A percentile compares a stretch with the other conserved stretches of the same genome.
Evolutionary conservation across 2,113 vertebrate species (phyloP).

Genomic region (Chlorodrepanis virens): DNA sequence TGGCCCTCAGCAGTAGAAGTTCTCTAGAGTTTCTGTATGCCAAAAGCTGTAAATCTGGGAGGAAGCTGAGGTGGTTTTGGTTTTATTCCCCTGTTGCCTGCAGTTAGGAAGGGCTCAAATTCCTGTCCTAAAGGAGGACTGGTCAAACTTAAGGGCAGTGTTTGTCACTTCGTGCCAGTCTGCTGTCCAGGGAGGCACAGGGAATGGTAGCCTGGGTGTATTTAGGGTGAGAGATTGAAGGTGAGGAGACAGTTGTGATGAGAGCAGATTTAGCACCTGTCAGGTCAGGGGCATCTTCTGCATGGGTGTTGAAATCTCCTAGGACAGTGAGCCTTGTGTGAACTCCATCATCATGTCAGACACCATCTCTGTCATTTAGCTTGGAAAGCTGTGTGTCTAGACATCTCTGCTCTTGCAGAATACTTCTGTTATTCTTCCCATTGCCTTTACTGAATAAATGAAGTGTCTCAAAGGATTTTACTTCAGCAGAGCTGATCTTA

Average conservation of each 20-base stretch:
- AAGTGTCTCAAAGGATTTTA: background rate
- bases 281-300: background rate
- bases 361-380: background rate
- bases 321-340: background rate
- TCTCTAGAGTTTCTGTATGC: background rate
- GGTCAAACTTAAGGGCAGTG: background rate
- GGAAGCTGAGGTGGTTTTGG: background rate
- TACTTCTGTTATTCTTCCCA: background rate
- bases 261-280: slow-evolving; percentile 33
- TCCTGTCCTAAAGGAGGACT: background rate
- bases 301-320: background rate
- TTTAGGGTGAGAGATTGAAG: background rate
- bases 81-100: background rate
- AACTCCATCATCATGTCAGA: slow-evolving; percentile 1
- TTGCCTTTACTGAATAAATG: background rate
- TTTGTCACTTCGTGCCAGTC: background rate
- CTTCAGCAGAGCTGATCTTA: background rate
- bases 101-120: background rate
- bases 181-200: background rate
- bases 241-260: background rate
- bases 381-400: background rate
- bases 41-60: background rate
- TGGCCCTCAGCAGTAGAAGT: background rate
- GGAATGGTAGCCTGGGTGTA: background rate
- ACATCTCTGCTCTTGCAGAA: background rate